These are phyloP conservation scores for Falcunculus frontatus DNA, from an alignment of 2,113 vertebrate genomes.

Conservation along the genomic window DNA sequence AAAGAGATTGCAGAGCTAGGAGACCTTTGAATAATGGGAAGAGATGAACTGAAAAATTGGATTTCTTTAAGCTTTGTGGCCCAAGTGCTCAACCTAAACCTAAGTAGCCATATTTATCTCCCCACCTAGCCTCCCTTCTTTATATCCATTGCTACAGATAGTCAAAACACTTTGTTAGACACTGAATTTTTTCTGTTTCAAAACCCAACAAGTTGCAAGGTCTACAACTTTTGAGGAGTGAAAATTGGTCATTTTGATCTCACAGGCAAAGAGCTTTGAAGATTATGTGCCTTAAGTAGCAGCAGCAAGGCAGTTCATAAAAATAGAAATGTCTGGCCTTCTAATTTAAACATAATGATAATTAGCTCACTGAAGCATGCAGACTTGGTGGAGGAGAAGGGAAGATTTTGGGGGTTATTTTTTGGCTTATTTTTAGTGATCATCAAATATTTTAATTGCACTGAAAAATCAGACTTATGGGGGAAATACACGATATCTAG, in stretches of 20 bases:
- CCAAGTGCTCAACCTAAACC: not conserved
- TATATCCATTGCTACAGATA: not conserved
- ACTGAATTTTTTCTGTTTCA: not conserved
- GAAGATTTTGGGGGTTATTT: accelerated
- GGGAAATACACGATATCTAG: not conserved
- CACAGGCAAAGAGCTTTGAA: not conserved
- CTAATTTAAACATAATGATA: not conserved
- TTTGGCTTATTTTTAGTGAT: not conserved
- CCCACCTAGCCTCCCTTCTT: not conserved
- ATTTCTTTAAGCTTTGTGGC: constrained; percentile 2
- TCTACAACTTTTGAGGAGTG: not conserved
- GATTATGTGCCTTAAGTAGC: not conserved
- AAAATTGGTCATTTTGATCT: not conserved
- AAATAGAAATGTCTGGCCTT: not conserved
- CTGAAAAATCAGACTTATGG: not conserved
- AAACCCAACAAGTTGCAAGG: not conserved
- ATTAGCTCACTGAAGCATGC: not conserved
- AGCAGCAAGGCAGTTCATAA: not conserved
- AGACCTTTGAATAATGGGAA: constrained; percentile 22
- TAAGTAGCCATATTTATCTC: not conserved
- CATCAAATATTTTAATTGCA: not conserved
- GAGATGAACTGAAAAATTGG: constrained; percentile 48
- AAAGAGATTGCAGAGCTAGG: not conserved
- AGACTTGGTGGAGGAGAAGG: not conserved
- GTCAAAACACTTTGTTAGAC: not conserved